Evolutionary conservation across 2,888 invertebrate species (phyloP).

Genomic region (Crematogaster levior): DNA sequence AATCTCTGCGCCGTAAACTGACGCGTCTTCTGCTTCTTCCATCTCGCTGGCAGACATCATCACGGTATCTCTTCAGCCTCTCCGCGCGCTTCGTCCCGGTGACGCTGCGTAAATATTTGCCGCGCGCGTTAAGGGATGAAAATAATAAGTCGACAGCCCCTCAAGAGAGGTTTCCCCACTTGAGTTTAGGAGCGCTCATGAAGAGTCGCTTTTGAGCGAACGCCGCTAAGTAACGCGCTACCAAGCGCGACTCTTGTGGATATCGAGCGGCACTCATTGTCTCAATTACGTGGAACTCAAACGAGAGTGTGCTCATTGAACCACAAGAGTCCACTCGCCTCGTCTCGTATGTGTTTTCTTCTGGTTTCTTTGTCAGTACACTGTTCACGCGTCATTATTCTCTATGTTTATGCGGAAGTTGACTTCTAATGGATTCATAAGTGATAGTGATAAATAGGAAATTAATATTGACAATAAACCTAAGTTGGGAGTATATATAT

Average conservation of each 20-base stretch:
- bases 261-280: conserved; percentile 70
- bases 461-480: background rate
- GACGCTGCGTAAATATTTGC: conserved; percentile 79
- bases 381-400: background rate
- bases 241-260: conserved; percentile 48
- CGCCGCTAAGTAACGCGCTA: conserved; percentile 50
- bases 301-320: conserved; percentile 61
- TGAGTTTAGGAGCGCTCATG: conserved; percentile 56
- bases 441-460: background rate
- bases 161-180: conserved; percentile 43
- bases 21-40: conserved; percentile 38
- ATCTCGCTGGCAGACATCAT: conserved; percentile 37
- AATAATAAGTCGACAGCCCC: conserved; percentile 77
- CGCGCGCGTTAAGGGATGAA: conserved; percentile 75
- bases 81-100: conserved; percentile 7
- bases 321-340: conserved; percentile 59
- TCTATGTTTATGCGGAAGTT: background rate
- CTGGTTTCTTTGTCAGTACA: conserved; percentile 19
- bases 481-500: too few relatives aligned
- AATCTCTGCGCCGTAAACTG: conserved; percentile 41
- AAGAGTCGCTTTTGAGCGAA: conserved; percentile 50
- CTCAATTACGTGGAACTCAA: conserved; percentile 67
- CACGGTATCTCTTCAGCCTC: conserved; percentile 17
- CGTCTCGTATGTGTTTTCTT: conserved; percentile 41
- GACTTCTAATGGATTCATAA: background rate